Conservation (phyloP, 1,140 invertebrate genomes). For the Asbolus verrucosus region DNA sequence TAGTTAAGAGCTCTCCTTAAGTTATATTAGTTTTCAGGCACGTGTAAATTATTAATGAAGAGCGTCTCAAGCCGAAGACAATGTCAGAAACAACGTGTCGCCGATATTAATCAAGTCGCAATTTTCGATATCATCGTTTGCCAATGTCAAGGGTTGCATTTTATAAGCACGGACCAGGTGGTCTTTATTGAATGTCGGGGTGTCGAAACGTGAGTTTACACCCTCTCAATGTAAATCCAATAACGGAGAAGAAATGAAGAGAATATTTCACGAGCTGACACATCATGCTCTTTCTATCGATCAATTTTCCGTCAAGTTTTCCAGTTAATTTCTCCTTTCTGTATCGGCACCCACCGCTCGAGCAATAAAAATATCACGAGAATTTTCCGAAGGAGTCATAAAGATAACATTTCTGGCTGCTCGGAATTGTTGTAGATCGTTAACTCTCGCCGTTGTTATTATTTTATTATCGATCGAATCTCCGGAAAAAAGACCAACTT, state of each 20-base stretch:
- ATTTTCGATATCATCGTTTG: conserved; percentile 3
- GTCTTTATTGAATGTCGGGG: conserved; percentile 10
- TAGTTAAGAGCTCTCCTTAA: conserved; percentile 46
- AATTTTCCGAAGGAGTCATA: not conserved
- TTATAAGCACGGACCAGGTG: not conserved
- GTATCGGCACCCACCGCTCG: not conserved
- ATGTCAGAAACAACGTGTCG: not conserved
- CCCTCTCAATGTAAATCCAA: conserved; percentile 10
- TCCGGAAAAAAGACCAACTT: conserved; percentile 18
- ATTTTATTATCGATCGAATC: conserved; percentile 32
- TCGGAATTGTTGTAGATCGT: not conserved
- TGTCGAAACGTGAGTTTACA: not conserved
- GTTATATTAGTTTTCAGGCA: conserved; percentile 44
- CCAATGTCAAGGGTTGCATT: conserved; percentile 1
- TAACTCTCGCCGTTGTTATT: conserved; percentile 12
- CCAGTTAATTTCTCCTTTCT: not conserved
- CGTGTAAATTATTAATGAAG: conserved; percentile 42
- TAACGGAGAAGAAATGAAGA: conserved; percentile 5
- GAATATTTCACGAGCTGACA: conserved; percentile 5
- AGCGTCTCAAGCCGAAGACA: not conserved
- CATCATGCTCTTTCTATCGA: too few relatives aligned
- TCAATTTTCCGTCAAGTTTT: too few relatives aligned
- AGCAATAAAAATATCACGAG: too few relatives aligned
- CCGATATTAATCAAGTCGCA: not conserved
- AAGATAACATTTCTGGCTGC: conserved; percentile 11